Evolutionary conservation across 2,797 vertebrate genomes (phyloP).

Genomic region (Phylloscopus collybita): DNA sequence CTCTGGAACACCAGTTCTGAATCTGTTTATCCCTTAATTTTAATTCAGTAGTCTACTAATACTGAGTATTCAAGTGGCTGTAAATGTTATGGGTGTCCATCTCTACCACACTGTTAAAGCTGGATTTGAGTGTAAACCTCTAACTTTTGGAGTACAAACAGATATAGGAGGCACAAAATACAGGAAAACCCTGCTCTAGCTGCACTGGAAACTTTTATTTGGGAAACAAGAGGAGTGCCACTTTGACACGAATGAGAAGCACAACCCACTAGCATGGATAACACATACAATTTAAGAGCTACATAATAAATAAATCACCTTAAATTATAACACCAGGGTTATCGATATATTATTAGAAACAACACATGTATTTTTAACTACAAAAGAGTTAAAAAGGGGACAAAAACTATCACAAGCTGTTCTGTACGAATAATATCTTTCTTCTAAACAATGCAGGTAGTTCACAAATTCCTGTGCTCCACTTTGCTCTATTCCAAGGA

Average conservation of each 20-base stretch:
- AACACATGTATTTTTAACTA: background rate
- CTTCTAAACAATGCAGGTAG: slow-evolving; percentile 27
- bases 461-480: slow-evolving; percentile 65
- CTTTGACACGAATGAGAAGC: background rate
- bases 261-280: slow-evolving; percentile 11
- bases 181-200: background rate
- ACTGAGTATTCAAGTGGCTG: background rate
- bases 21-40: background rate
- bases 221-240: background rate
- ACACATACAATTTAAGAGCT: slow-evolving; percentile 47
- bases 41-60: background rate
- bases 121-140: background rate
- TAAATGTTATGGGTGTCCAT: background rate
- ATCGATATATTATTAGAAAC: slow-evolving; percentile 61
- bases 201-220: slow-evolving; percentile 18
- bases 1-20: background rate
- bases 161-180: background rate
- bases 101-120: background rate
- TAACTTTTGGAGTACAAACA: background rate
- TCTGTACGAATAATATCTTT: slow-evolving; percentile 37
- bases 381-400: background rate
- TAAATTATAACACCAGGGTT: slow-evolving; percentile 48
- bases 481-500: background rate
- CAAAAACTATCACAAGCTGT: slow-evolving; percentile 38
- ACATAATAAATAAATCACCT: slow-evolving; percentile 59